These are phyloP conservation scores for Leptoclinus maculatus DNA, from an alignment of 2,797 vertebrate genomes.

Conservation along the genomic window DNA sequence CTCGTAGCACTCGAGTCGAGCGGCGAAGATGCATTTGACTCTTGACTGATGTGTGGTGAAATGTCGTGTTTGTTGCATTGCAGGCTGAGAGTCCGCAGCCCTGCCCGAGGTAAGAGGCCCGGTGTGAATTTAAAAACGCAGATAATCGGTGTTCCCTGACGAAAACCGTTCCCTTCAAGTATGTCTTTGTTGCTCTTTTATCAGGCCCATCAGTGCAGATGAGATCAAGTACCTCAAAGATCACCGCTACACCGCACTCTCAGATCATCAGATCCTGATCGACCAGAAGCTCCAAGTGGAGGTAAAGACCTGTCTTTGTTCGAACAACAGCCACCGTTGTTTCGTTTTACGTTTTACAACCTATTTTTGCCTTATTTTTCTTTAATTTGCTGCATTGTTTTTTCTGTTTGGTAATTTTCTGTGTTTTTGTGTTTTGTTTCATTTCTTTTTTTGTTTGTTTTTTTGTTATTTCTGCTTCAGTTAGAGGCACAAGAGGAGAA, in stretches of 20 bases:
- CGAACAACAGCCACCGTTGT: conserved; percentile 20
- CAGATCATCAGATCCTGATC: conserved; percentile 89
- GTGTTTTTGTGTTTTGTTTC: conserved; percentile 79
- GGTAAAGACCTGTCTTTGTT: conserved; percentile 77
- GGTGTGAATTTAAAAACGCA: background rate
- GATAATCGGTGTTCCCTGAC: background rate
- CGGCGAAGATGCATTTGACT: background rate
- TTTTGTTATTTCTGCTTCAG: conserved; percentile 93
- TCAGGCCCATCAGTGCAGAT: conserved; percentile 94
- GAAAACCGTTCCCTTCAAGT: background rate
- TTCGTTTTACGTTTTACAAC: conserved; percentile 53
- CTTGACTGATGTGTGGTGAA: background rate
- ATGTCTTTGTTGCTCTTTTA: background rate
- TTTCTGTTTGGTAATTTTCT: conserved; percentile 74
- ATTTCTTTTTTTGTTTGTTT: conserved; percentile 83
- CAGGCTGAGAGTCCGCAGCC: conserved; percentile 94
- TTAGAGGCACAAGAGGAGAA: conserved; percentile 99
- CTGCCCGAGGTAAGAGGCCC: conserved; percentile 87
- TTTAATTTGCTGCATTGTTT: conserved; percentile 73
- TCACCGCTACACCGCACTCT: conserved; percentile 90
- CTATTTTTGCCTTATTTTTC: conserved; percentile 70
- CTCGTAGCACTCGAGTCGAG: conserved; percentile 14
- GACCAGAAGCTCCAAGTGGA: conserved; percentile 91
- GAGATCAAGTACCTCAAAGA: conserved; percentile 92
- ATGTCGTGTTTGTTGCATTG: conserved; percentile 58